Evolutionary conservation across 2,888 invertebrate species (phyloP), one percentile per base, ranked within the genome.

Genomic region (Campoplex capitator): DNA sequence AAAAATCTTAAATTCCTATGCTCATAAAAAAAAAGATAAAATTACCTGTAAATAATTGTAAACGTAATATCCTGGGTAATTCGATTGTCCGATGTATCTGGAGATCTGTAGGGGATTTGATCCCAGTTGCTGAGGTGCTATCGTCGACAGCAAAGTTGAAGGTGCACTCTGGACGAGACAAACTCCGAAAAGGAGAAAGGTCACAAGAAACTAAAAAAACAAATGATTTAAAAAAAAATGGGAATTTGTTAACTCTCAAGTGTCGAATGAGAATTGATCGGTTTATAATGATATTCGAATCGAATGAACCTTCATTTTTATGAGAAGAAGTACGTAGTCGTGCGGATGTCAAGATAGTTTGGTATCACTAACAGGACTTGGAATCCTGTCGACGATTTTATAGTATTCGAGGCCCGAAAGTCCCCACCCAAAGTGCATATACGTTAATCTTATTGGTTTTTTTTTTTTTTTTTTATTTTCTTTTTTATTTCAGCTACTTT

Each of bases 321-420:
- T 16, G 58, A 70, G n/a, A 51, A 75, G 38, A 68, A n/a, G 45
- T 71, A 42, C 32, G 38, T 58, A 48, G 76, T 42, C 74, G 83
- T 70, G 82, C 48, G 32, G 54, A 68, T 83, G 32, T 62, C 73
- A 71, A 88, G 88, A 88, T 88, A 56, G 88, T 88, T 88, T n/a
- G 86, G 88, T 89, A 88, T 89, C 86, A 92, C 92, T 92, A 92
- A 92, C 90, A 87, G 88, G 90, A 91, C 89, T 91, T 91, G 89
- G 88, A 90, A 89, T 86, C 90, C 90, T 87, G 89, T 89, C 89
- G 88, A 88, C 89, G 90, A 90, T 90, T 92, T 88, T 92, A 92
- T 92, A 92, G 84, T 91, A 92, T 92, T 90, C 92, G 79, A 89
- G 87, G 88, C 89, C 90, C 82, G 62, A 89, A 90, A 89, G 76